Evolutionary conservation across 2,797 vertebrate genomes (phyloP).

Genomic region (Scolopax rusticola): DNA sequence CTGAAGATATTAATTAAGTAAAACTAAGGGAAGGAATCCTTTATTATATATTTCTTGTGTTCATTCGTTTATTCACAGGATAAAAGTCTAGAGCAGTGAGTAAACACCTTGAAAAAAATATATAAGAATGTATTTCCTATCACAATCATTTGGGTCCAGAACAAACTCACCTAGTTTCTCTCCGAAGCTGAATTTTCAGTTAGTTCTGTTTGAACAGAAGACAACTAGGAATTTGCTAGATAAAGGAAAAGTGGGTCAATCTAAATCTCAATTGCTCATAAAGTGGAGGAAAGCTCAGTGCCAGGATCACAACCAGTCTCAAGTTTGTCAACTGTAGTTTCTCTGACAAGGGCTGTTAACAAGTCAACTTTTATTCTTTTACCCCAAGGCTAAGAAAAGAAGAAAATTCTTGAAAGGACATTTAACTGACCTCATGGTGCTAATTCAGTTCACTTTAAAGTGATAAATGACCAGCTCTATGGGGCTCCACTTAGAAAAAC

Average conservation of each 20-base stretch:
- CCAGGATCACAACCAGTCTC: not conserved
- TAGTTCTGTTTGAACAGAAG: not conserved
- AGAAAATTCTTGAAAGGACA: not conserved
- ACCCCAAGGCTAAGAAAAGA: not conserved
- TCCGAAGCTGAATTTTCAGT: not conserved
- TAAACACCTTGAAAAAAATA: not conserved
- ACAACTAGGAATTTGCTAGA: not conserved
- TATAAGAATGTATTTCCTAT: not conserved
- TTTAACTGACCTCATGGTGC: slow-evolving; percentile 32
- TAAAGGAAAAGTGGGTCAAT: slow-evolving; percentile 20
- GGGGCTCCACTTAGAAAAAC: not conserved
- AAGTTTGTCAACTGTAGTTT: not conserved
- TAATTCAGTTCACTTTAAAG: slow-evolving; percentile 21
- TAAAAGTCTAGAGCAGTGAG: not conserved
- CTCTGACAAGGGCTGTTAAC: not conserved
- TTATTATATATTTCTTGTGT: not conserved
- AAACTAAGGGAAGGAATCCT: not conserved
- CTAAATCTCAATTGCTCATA: not conserved
- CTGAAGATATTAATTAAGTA: not conserved
- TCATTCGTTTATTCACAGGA: not conserved
- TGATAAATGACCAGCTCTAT: not conserved
- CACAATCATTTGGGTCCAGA: not conserved
- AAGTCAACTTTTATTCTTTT: not conserved
- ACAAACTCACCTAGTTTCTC: not conserved
- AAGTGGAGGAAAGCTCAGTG: not conserved